Base-by-base conservation (phyloP, 2,113 vertebrate genomes). In the Tympanuchus pallidicinctus region DNA sequence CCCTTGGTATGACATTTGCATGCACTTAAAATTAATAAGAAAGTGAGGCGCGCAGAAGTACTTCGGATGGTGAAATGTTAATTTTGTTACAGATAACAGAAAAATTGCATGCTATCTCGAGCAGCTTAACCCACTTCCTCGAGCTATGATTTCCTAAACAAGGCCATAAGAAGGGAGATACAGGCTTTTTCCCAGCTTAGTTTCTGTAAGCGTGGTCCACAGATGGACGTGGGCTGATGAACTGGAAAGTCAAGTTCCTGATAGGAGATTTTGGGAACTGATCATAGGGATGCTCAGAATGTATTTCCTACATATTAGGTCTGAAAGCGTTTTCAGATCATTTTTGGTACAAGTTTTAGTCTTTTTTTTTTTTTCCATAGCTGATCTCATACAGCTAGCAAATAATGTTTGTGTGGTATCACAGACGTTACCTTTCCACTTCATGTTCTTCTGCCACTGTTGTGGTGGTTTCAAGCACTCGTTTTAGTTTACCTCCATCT, bases 51-150 rank as follows among this genome's bases (percentile, higher is more conserved):
- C 0, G 1, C 54, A 69, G 66, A 69, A 70, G 64, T 50, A 71
- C 43, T 86, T 52, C 21, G 36, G 45, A 8, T 82, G 67, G 45
- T 6, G 4, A 66, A 85, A 87, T 87, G 67, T 48, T 87, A 54
- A 87, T 93, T 92, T 87, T 36, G 61, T 81, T 52, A 43, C 69
- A 67, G 43, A 24, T 57, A 71, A 36, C 66, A 67, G 84, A 52
- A 79, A 45, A 56, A 12, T 38, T 25, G 9, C 42, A 6, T 1
- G 3, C 20, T 30, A 3, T 65, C 43, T 76, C 20, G 63, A 64
- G 50, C 67, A 93, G 84, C 56, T 71, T 94, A 92, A 89, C 85
- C 88, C 76, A 57, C 70, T 91, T 91, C 75, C 40, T 63, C 7
- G 11, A 81, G 47, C 25, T 56, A 7, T 21, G 1, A 16, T 86